Percentiles rank a stretch among this genome's conserved stretches.
Evolutionary conservation across 92 coral and sea anemone species (phyloP).

Genomic region (Palythoa heliodiscus): DNA sequence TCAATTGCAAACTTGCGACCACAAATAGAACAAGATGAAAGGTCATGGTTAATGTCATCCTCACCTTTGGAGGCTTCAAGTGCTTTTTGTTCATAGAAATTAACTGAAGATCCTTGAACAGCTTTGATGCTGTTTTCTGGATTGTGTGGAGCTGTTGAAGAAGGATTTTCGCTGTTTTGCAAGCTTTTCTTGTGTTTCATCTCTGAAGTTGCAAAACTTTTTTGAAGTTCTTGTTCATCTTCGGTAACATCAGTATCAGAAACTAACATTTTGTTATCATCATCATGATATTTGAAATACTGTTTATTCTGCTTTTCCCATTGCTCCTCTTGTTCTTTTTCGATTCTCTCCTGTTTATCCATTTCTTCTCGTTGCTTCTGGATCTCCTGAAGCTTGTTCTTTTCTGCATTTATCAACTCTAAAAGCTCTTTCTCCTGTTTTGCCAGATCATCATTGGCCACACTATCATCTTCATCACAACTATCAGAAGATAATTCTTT

Average conservation of each 20-base stretch:
- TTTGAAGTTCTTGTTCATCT: constrained; percentile 19
- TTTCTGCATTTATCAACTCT: constrained; percentile 76
- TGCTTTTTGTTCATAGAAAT: constrained; percentile 61
- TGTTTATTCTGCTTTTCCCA: constrained; percentile 41
- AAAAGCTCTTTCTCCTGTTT: constrained; percentile 74
- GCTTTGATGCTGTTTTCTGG: constrained; percentile 22
- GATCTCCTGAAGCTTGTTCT: constrained; percentile 61
- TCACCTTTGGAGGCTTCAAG: constrained; percentile 46
- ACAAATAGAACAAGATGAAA: constrained; percentile 82
- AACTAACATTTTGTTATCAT: background rate
- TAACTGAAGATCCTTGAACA: constrained; percentile 50
- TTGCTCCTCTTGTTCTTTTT: constrained; percentile 58
- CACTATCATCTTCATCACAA: constrained; percentile 24
- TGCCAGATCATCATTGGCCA: constrained; percentile 39
- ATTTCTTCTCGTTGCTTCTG: constrained; percentile 74
- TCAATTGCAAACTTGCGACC: constrained; percentile 92
- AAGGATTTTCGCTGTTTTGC: constrained; percentile 28
- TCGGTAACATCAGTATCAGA: background rate
- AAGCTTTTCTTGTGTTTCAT: constrained; percentile 14
- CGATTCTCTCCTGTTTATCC: constrained; percentile 69
- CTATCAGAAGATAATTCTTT: background rate
- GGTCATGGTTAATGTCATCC: constrained; percentile 46
- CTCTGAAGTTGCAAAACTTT: constrained; percentile 9
- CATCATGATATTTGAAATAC: background rate
- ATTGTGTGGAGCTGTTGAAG: constrained; percentile 17